Evolutionary conservation across 2,113 vertebrate species (phyloP).

Genomic region (Oncorhynchus kisutch): DNA sequence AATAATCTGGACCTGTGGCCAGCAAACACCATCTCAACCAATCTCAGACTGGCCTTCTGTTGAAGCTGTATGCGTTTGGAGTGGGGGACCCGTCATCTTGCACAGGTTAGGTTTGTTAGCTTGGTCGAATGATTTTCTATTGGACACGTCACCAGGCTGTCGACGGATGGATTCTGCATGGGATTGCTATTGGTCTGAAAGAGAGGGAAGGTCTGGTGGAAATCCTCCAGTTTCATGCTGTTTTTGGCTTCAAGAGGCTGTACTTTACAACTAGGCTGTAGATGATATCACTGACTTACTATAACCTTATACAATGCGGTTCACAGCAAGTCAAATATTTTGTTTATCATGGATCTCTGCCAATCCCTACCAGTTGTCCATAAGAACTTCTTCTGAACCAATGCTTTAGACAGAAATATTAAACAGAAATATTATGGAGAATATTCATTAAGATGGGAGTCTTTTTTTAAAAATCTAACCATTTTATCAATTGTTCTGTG

Average conservation of each 20-base stretch:
- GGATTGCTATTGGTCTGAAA: not conserved
- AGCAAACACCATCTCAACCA: conserved; percentile 21
- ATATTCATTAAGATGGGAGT: too few relatives aligned
- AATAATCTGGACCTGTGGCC: conserved; percentile 37
- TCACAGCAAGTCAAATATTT: not conserved
- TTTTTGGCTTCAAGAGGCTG: too few relatives aligned
- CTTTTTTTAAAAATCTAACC: not conserved
- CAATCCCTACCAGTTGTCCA: not conserved
- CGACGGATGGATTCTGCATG: not conserved
- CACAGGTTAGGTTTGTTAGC: conserved; percentile 27
- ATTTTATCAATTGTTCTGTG: conserved; percentile 30
- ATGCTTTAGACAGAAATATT: not conserved
- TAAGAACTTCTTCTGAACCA: not conserved
- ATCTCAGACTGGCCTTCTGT: conserved; percentile 55
- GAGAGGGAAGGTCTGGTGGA: not conserved
- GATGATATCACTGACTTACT: not conserved
- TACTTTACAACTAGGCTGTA: too few relatives aligned
- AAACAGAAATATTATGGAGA: too few relatives aligned
- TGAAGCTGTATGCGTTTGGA: conserved; percentile 12
- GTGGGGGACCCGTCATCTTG: conserved; percentile 25
- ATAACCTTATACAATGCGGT: not conserved
- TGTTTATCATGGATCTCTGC: not conserved
- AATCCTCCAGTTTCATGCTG: not conserved
- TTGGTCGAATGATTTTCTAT: conserved; percentile 19
- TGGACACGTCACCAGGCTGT: conserved; percentile 7